Percentiles rank a stretch among this genome's conserved stretches.
Conservation (phyloP, 2,888 invertebrate species). For the Oligia latruncula region DNA sequence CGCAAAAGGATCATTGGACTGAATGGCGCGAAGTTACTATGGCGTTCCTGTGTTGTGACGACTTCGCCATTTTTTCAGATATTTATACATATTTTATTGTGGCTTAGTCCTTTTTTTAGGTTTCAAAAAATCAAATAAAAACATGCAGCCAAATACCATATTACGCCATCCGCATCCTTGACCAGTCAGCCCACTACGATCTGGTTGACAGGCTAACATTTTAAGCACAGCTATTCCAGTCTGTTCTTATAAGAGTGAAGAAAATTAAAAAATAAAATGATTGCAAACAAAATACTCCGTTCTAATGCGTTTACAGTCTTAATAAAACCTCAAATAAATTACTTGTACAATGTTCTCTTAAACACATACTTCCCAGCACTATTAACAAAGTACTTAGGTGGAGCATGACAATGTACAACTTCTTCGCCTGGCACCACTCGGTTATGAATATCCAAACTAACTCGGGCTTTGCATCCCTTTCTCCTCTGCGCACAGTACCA, state of each 20-base stretch:
- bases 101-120: not conserved
- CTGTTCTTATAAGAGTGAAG: not conserved
- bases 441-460: constrained; percentile 31
- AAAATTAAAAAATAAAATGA: not conserved
- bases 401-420: constrained; percentile 41
- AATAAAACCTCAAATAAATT: not conserved
- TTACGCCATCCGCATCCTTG: not conserved
- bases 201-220: not conserved
- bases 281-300: not conserved
- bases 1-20: not conserved
- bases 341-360: not conserved
- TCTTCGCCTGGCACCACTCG: constrained; percentile 7
- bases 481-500: constrained; percentile 56
- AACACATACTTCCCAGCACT: constrained; percentile 37
- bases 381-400: constrained; percentile 28
- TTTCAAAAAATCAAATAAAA: not conserved
- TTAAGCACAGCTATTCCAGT: not conserved
- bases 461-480: constrained; percentile 39
- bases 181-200: not conserved
- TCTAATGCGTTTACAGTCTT: not conserved
- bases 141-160: too few relatives aligned
- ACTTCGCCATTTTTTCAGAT: not conserved
- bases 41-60: not conserved
- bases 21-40: not conserved
- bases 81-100: not conserved